Evolutionary conservation across 1,140 invertebrate genomes (phyloP), one percentile per base, ranked within the genome.

Genomic region (Chironomus striatipennis): DNA sequence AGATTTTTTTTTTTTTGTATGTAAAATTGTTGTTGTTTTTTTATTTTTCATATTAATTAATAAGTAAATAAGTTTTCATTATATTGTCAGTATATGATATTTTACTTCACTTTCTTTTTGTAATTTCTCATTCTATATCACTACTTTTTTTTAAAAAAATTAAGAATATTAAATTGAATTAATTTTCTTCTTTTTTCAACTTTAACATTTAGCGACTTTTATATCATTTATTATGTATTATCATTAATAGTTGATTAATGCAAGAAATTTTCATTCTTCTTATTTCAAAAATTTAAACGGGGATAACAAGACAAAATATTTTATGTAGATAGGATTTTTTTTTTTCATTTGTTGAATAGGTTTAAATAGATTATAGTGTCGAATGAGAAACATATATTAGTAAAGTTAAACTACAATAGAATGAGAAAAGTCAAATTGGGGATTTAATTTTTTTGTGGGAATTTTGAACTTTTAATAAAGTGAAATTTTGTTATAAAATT

Each of bases 41-140:
- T 57, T n/a, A 57, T 57, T 10, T 57, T 10, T 57, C 47, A 57
- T 57, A 12, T 15, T 57, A n/a, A 57, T 57, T 57, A 57, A 12
- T 57, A 57, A 57, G 47, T 57, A 57, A 57, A 57, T 57, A 34
- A 57, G 47, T 57, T 57, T 34, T 34, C n/a, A n/a, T 10, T 57
- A 57, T 57, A 57, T 57, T 57, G 47, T 57, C 47, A 57, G 12
- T 57, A 57, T 57, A 57, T 57, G 47, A 57, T 57, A 57, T 57
- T 57, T 57, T 57, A n/a, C 8, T 34, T 34, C n/a, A 57, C 43
- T 47, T 10, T 10, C 15, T 57, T 57, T 57, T 57, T 57, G 47
- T 57, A n/a, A 57, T n/a, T 57, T 57, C 12, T 57, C 9, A 57
- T 57, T 47, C 24, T 47, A 9, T 57, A 57, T n/a, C 47, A n/a